Evolutionary conservation across 2,797 vertebrate genomes (phyloP).

Genomic region (Tympanoctomys barrerae): DNA sequence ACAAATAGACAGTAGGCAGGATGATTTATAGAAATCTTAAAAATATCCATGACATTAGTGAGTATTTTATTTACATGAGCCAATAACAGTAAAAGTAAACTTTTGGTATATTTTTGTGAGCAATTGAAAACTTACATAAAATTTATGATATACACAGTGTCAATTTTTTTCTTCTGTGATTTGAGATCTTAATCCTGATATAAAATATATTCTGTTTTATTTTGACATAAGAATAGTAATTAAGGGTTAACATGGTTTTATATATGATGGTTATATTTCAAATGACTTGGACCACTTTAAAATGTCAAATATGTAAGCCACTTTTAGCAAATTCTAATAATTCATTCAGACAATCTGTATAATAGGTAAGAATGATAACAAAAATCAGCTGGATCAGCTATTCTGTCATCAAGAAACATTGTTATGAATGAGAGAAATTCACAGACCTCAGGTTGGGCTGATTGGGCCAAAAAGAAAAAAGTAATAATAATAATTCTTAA

Average conservation of each 20-base stretch:
- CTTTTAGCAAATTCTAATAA: slow-evolving; percentile 59
- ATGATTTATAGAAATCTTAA: neutral
- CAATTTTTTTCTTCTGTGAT: slow-evolving; percentile 50
- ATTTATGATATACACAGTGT: neutral
- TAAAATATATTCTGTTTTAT: slow-evolving; percentile 48
- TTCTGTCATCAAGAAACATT: neutral
- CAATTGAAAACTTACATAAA: neutral
- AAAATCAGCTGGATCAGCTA: slow-evolving; percentile 54
- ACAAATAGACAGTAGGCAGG: neutral
- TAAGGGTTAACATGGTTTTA: slow-evolving; percentile 67
- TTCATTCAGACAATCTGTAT: slow-evolving; percentile 61
- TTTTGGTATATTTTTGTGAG: neutral
- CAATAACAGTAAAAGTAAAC: neutral
- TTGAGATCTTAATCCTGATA: slow-evolving; percentile 30
- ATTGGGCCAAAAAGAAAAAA: too few species aligned
- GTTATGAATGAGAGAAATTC: slow-evolving; percentile 1
- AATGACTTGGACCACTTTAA: slow-evolving; percentile 63
- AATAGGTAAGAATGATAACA: slow-evolving; percentile 59
- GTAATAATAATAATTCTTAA: too few species aligned
- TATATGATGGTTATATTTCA: slow-evolving; percentile 74
- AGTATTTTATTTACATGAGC: neutral
- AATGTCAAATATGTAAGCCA: slow-evolving; percentile 62
- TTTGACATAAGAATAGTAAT: slow-evolving; percentile 48
- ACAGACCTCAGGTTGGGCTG: neutral
- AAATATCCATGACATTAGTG: neutral